A percentile compares a stretch with the other conserved stretches of the same genome.
Evolutionary conservation across 2,797 vertebrate genomes (phyloP).

Genomic region (Phataginus tricuspis): DNA sequence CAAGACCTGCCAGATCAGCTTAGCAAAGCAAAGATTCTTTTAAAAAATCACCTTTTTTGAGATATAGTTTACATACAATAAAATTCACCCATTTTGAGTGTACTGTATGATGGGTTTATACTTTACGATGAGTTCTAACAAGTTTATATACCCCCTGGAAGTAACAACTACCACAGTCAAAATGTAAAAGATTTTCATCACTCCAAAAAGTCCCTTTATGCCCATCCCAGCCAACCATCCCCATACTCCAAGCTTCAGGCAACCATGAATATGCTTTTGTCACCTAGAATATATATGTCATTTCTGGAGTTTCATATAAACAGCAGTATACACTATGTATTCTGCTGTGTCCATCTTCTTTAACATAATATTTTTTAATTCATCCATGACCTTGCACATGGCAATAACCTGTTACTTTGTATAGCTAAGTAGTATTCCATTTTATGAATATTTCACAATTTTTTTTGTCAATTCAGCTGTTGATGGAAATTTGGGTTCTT

Average conservation of each 20-base stretch:
- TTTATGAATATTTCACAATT: neutral
- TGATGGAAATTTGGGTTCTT: neutral
- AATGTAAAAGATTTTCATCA: constrained; percentile 20
- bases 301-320: neutral
- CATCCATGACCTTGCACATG: neutral
- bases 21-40: neutral
- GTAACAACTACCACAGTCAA: neutral
- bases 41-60: neutral
- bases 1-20: neutral
- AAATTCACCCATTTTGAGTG: neutral
- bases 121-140: neutral
- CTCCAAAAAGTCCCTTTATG: neutral
- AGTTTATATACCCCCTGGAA: neutral
- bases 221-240: neutral
- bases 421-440: neutral
- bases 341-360: neutral
- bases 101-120: neutral
- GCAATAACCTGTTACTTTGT: neutral
- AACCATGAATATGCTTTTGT: neutral
- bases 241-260: neutral
- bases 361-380: neutral
- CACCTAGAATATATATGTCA: neutral
- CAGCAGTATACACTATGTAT: neutral
- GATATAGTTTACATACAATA: neutral
- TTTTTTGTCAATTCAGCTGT: neutral